Percentiles rank a stretch among this genome's conserved stretches.
phyloP scores from a whole-genome alignment of 2,797 vertebrate species.

The Hirundo rustica region DNA sequence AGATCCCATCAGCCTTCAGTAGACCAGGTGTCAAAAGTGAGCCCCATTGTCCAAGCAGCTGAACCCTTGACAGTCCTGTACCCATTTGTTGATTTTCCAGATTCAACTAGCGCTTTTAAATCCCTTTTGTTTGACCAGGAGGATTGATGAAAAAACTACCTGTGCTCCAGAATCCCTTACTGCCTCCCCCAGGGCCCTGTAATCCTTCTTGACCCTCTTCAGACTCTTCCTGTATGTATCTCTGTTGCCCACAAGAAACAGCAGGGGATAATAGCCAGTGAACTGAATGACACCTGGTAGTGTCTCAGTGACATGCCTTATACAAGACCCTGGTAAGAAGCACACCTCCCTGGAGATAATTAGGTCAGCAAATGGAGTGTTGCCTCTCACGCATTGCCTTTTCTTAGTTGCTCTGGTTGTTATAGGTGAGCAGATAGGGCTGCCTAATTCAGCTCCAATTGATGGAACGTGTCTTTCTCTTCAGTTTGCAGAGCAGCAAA shows the following conservation, averaged over 20 bases:
- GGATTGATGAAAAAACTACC: background rate
- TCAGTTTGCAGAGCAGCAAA: background rate
- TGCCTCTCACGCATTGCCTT: background rate
- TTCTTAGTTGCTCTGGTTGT: background rate
- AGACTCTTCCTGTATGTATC: background rate
- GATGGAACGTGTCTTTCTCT: background rate
- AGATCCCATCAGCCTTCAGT: background rate
- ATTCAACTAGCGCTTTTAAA: background rate
- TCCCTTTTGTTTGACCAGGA: background rate
- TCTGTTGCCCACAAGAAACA: background rate
- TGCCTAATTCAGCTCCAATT: background rate
- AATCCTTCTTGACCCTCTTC: background rate
- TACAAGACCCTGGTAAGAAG: background rate
- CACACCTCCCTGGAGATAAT: background rate
- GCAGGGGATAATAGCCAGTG: background rate
- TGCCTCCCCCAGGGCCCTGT: no score
- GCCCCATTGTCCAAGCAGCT: no score
- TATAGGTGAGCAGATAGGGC: background rate
- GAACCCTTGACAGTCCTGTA: background rate
- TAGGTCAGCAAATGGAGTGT: background rate
- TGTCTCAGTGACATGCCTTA: background rate
- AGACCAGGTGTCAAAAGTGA: background rate
- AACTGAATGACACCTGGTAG: no score
- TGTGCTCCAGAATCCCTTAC: background rate
- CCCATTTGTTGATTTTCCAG: background rate